Percentiles rank a stretch among this genome's conserved stretches.
Conservation (phyloP, 2,797 vertebrate genomes). For the Brotula barbata region DNA sequence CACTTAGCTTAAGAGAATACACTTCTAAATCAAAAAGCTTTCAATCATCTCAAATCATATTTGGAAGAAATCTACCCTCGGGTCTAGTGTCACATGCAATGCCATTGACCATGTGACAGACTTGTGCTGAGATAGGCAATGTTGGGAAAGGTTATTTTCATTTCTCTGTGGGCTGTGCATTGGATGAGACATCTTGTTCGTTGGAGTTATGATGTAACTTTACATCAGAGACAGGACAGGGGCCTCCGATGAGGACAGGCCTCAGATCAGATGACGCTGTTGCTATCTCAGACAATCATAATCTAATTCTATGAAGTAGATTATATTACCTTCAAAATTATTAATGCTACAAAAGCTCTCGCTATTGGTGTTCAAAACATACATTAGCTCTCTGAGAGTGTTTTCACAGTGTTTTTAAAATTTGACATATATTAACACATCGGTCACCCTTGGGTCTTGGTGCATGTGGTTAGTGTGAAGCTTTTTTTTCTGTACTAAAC, state of each 20-base stretch:
- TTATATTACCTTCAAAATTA: background rate
- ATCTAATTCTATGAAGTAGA: background rate
- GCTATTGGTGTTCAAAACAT: too few species aligned
- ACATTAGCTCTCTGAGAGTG: too few species aligned
- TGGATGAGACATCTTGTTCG: slow-evolving; percentile 87
- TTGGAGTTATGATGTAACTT: slow-evolving; percentile 74
- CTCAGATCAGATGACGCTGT: background rate
- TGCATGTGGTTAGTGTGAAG: too few species aligned
- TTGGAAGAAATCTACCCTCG: slow-evolving; percentile 88
- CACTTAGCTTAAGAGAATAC: slow-evolving; percentile 99
- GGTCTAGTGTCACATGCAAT: slow-evolving; percentile 88
- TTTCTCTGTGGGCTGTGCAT: slow-evolving; percentile 84
- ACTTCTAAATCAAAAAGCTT: slow-evolving; percentile 99
- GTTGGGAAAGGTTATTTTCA: slow-evolving; percentile 91
- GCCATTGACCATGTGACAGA: slow-evolving; percentile 90
- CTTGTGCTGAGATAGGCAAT: slow-evolving; percentile 83
- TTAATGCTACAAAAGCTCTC: background rate
- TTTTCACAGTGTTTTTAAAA: too few species aligned
- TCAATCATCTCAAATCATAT: slow-evolving; percentile 99
- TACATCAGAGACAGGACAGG: slow-evolving; percentile 58
- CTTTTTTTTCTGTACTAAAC: too few species aligned
- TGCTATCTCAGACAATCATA: background rate
- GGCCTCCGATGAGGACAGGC: slow-evolving; percentile 36
- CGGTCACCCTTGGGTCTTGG: too few species aligned
- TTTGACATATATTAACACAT: too few species aligned